Conservation (phyloP, 1,140 invertebrate species). For the Frieseomelitta varia region DNA sequence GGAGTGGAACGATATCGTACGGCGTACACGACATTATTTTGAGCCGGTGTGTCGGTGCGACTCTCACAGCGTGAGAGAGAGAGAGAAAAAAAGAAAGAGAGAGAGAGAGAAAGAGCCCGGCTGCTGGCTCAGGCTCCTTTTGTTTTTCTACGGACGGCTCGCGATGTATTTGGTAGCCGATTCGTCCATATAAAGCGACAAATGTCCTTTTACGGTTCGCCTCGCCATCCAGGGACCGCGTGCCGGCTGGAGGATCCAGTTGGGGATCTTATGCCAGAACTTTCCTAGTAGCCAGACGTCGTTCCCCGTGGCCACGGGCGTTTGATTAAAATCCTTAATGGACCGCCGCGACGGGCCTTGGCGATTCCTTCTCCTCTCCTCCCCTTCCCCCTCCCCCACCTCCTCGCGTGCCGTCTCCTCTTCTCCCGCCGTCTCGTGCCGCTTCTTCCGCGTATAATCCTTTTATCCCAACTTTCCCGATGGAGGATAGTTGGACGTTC, state of each 20-base stretch:
- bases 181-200: slow-evolving; percentile 77
- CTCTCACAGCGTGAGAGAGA: slow-evolving; percentile 46
- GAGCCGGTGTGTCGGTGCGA: slow-evolving; percentile 58
- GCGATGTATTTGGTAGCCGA: slow-evolving; percentile 77
- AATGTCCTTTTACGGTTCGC: slow-evolving; percentile 75
- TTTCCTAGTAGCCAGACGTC: slow-evolving; percentile 72
- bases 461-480: slow-evolving; percentile 28
- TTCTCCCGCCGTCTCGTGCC: not conserved
- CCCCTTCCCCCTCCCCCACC: not conserved
- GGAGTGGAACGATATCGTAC: slow-evolving; percentile 26
- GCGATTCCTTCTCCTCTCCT: not conserved
- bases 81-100: slow-evolving; percentile 22
- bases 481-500: not conserved
- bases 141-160: slow-evolving; percentile 74
- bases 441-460: slow-evolving; percentile 4
- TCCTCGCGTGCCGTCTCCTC: no score
- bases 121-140: slow-evolving; percentile 67
- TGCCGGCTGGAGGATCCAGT: slow-evolving; percentile 59
- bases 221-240: slow-evolving; percentile 72
- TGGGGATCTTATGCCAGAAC: slow-evolving; percentile 69
- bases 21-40: slow-evolving; percentile 69
- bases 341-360: slow-evolving; percentile 9
- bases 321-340: slow-evolving; percentile 71
- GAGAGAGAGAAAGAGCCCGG: not conserved
- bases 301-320: slow-evolving; percentile 52